phyloP scores from a whole-genome alignment of 2,113 vertebrate genomes.

The Octodon degus region DNA sequence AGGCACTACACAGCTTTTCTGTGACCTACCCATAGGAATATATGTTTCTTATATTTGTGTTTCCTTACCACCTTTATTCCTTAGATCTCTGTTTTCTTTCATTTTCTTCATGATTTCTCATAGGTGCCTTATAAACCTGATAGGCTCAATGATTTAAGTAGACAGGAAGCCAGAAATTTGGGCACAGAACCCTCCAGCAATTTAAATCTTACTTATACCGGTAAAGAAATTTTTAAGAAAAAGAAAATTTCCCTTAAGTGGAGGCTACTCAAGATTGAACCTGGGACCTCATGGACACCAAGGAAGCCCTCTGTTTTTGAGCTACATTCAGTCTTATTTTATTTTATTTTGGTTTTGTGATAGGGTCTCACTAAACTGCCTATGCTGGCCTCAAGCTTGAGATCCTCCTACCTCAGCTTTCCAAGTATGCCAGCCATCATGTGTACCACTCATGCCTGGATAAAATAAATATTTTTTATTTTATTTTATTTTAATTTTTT shows the following conservation, averaged over 20 bases:
- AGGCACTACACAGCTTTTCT: background rate
- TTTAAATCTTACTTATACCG: slow-evolving; percentile 32
- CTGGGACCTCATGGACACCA: background rate
- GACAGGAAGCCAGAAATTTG: background rate
- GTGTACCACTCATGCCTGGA: background rate
- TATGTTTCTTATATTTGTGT: background rate
- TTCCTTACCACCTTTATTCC: background rate
- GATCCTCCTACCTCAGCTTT: background rate
- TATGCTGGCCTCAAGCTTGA: background rate
- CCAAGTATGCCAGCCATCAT: background rate
- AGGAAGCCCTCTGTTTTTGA: background rate
- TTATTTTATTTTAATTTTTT: too few species aligned
- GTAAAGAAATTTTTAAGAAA: slow-evolving; percentile 1
- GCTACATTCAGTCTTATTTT: background rate
- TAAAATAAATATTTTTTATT: background rate
- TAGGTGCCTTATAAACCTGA: background rate
- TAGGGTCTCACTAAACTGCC: background rate
- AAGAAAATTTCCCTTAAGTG: slow-evolving; percentile 38
- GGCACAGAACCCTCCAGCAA: background rate
- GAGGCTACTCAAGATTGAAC: background rate
- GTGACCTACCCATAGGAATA: background rate
- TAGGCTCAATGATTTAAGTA: background rate
- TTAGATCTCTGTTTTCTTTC: slow-evolving; percentile 5
- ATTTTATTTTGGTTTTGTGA: background rate
- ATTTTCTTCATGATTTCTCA: slow-evolving; percentile 21